A percentile compares a stretch with the other conserved stretches of the same genome.
phyloP scores from a whole-genome alignment of 2,113 vertebrate genomes.

The Pollachius pollachius region DNA sequence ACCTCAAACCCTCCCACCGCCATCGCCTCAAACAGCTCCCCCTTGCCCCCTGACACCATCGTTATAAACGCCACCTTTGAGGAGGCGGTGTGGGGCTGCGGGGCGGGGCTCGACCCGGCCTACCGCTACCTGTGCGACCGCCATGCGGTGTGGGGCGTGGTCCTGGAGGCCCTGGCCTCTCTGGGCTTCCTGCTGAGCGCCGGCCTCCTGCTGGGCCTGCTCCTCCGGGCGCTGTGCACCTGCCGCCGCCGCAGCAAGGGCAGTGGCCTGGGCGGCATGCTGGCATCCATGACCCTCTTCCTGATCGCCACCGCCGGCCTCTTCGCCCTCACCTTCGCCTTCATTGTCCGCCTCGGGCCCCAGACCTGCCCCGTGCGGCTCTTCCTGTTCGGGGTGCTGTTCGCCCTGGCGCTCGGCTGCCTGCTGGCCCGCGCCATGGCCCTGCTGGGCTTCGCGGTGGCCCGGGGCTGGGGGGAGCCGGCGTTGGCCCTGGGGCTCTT shows the following conservation, averaged over 20 bases:
- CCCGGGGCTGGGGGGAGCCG: slow-evolving; percentile 69
- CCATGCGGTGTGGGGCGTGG: slow-evolving; percentile 78
- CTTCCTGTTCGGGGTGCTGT: slow-evolving; percentile 87
- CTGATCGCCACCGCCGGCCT: slow-evolving; percentile 80
- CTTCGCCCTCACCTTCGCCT: slow-evolving; percentile 87
- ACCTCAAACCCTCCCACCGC: slow-evolving; percentile 15
- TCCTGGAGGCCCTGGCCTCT: slow-evolving; percentile 79
- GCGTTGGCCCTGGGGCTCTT: slow-evolving; percentile 74
- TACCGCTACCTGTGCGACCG: slow-evolving; percentile 82
- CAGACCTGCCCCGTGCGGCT: slow-evolving; percentile 82
- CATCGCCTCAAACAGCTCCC: accelerated
- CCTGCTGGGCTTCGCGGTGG: slow-evolving; percentile 72
- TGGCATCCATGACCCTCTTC: slow-evolving; percentile 79
- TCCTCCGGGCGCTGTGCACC: slow-evolving; percentile 74
- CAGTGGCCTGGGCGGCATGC: slow-evolving; percentile 43
- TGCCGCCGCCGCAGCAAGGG: slow-evolving; percentile 20
- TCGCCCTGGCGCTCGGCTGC: slow-evolving; percentile 86
- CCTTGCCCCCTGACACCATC: background rate
- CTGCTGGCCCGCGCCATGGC: slow-evolving; percentile 78
- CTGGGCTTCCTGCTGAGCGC: slow-evolving; percentile 75
- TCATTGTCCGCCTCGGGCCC: slow-evolving; percentile 76
- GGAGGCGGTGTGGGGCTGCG: slow-evolving; percentile 36
- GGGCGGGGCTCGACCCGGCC: slow-evolving; percentile 37
- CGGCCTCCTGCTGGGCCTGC: slow-evolving; percentile 71
- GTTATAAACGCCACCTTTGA: background rate